Percentiles rank a stretch among this genome's conserved stretches.
These are phyloP conservation scores for Astreopora myriophthalma DNA, from an alignment of 64 coral and sea anemone species.

Conservation along the genomic window DNA sequence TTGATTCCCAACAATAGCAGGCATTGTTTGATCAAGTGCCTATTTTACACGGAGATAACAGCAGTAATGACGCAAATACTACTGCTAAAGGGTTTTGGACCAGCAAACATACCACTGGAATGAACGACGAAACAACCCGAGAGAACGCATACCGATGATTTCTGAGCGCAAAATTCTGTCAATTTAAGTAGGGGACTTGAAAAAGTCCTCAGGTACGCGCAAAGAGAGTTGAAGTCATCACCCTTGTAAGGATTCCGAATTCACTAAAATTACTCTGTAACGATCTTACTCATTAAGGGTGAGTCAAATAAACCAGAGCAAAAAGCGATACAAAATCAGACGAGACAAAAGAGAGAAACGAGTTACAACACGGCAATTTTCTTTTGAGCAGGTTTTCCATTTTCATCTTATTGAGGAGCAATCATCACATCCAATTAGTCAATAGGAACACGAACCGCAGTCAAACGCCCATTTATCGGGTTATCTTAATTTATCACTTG, in stretches of 20 bases:
- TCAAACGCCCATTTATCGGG: not conserved
- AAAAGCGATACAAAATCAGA: no score
- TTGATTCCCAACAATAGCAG: not conserved
- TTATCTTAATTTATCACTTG: not conserved
- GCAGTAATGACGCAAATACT: slow-evolving; percentile 10
- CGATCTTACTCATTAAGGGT: no score
- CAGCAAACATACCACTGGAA: not conserved
- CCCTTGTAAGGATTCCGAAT: not conserved
- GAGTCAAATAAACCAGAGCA: no score
- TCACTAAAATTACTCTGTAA: not conserved
- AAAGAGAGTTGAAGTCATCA: not conserved
- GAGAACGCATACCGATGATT: not conserved
- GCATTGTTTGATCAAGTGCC: slow-evolving; percentile 5
- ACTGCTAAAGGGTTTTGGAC: not conserved
- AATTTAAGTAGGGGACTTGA: not conserved
- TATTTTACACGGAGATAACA: not conserved
- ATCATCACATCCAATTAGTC: not conserved
- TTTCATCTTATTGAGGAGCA: not conserved
- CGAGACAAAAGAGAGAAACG: no score
- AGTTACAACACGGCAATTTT: no score
- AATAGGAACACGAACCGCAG: not conserved
- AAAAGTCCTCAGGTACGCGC: not conserved
- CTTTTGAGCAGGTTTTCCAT: no score
- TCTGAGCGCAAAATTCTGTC: not conserved
- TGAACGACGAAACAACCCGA: not conserved